phyloP scores from a whole-genome alignment of 2,888 invertebrate genomes.

The Operophtera brumata region DNA sequence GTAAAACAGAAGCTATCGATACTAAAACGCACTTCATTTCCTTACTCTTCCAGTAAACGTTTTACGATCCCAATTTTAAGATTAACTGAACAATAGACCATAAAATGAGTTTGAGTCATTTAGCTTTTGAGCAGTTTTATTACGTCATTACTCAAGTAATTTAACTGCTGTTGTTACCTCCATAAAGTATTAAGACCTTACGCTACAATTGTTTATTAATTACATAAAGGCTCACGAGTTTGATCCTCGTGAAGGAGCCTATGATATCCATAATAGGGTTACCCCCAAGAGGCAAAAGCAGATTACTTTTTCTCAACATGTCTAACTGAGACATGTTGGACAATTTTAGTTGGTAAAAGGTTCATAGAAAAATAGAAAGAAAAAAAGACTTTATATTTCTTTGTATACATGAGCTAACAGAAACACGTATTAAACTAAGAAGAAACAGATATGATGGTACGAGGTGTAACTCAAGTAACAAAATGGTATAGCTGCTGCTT shows the following conservation, averaged over 20 bases:
- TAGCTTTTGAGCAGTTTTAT: constrained; percentile 30
- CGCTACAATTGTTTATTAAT: background rate
- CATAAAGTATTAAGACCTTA: background rate
- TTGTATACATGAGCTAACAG: too few relatives aligned
- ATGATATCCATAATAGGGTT: too few relatives aligned
- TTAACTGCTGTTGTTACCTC: constrained; percentile 19
- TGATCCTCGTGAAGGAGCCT: background rate
- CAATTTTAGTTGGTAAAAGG: too few relatives aligned
- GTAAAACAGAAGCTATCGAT: background rate
- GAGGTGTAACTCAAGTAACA: too few relatives aligned
- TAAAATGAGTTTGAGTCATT: constrained; percentile 29
- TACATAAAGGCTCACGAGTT: background rate
- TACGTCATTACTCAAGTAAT: constrained; percentile 25
- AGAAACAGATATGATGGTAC: too few relatives aligned
- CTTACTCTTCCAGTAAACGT: constrained; percentile 21
- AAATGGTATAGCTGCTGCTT: too few relatives aligned
- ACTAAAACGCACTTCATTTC: background rate
- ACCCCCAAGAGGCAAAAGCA: too few relatives aligned
- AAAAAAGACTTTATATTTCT: too few relatives aligned
- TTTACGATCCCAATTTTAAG: constrained; percentile 29
- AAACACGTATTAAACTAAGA: too few relatives aligned
- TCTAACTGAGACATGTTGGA: too few relatives aligned
- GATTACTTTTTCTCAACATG: too few relatives aligned
- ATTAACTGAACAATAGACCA: constrained; percentile 28
- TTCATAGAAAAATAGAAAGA: too few relatives aligned